phyloP scores from a whole-genome alignment of 2,113 vertebrate genomes.

The Barnardius zonarius region DNA sequence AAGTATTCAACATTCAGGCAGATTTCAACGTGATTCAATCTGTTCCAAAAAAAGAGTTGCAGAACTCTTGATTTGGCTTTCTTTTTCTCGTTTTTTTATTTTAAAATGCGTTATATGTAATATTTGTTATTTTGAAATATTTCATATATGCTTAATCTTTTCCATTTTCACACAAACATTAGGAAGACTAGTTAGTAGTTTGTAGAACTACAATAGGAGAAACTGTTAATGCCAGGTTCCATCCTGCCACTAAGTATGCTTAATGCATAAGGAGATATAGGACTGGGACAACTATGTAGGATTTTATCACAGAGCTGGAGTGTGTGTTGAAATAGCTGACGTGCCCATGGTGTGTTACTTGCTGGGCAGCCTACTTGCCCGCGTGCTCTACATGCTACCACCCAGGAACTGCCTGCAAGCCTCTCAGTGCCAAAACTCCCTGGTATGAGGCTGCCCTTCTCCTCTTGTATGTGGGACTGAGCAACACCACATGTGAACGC shows the following conservation, averaged over 20 bases:
- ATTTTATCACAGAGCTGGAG: not conserved
- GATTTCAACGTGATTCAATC: not conserved
- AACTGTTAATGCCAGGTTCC: not conserved
- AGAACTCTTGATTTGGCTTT: not conserved
- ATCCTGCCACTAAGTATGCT: not conserved
- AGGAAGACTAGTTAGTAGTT: not conserved
- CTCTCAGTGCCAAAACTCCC: not conserved
- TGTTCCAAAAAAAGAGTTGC: not conserved
- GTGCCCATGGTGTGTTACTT: not conserved
- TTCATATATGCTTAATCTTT: not conserved
- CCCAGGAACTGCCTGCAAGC: not conserved
- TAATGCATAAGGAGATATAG: not conserved
- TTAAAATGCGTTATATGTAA: not conserved
- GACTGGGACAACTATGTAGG: not conserved
- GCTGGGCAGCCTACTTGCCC: not conserved
- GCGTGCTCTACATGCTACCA: not conserved
- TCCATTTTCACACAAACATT: not conserved
- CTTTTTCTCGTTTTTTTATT: not conserved
- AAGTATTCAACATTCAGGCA: not conserved
- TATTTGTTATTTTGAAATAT: not conserved
- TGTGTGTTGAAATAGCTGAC: not conserved
- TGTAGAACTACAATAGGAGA: not conserved
- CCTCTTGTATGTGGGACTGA: not conserved
- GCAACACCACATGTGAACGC: not conserved
- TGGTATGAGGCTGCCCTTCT: not conserved